Conservation (phyloP, 2,113 vertebrate genomes). For the Ibidorhyncha struthersii region DNA sequence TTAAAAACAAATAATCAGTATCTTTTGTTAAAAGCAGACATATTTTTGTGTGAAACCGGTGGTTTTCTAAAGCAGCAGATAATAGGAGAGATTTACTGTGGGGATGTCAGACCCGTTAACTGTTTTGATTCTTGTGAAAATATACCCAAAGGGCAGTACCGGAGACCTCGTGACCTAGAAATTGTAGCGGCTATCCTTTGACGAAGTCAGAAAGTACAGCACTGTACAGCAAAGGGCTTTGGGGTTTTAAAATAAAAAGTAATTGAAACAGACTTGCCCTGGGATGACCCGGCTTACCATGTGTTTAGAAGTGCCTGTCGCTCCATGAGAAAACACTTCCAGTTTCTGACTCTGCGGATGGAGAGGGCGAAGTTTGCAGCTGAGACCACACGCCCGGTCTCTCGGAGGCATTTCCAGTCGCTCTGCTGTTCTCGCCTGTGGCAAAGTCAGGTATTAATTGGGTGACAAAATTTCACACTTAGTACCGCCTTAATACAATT, state of each 20-base stretch:
- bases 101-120: background rate
- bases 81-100: background rate
- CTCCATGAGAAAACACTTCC: background rate
- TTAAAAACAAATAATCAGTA: background rate
- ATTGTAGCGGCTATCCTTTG: background rate
- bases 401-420: background rate
- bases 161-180: slow-evolving; percentile 54
- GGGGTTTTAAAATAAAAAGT: slow-evolving; percentile 35
- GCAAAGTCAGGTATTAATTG: background rate
- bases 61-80: background rate
- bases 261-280: slow-evolving; percentile 53
- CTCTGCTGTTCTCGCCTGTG: background rate
- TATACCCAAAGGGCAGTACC: background rate
- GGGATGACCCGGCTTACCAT: background rate
- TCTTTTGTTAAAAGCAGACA: background rate
- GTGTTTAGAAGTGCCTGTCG: background rate
- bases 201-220: slow-evolving; percentile 45
- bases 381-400: background rate
- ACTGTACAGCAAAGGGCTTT: slow-evolving; percentile 19
- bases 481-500: background rate
- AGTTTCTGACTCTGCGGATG: background rate
- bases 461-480: background rate
- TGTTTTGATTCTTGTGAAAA: background rate
- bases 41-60: background rate
- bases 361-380: background rate